Evolutionary conservation across 2,797 vertebrate species (phyloP), one percentile per base, ranked within the genome.

Genomic region (Crenuchus spilurus): DNA sequence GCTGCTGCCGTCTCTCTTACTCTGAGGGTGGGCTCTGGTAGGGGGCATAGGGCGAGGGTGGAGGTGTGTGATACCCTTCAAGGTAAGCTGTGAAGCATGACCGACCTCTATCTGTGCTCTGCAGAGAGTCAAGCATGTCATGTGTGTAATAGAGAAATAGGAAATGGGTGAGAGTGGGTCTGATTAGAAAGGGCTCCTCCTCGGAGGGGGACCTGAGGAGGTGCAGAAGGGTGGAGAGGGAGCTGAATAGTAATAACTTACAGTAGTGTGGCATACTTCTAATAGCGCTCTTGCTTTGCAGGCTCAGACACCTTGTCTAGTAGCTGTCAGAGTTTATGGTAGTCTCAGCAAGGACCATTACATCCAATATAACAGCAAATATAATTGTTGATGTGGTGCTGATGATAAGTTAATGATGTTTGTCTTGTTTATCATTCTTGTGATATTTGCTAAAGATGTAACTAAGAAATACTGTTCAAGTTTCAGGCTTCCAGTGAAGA

Each of bases 111-210:
- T 92, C 89, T 88, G 84, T 80, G 79, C 74, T 77, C 61, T 88
- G 85, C 87, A 91, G 88, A 77, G 83, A 84, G 81, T 80, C 80
- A 85, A 87, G 87, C 74, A 78, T 90, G 83, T 89, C 84, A 86
- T 89, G 82, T 87, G 82, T 84, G 80, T 88, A 88, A 86, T 82
- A 83, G 84, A 76, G 52, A 35, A 68, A 85, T 80, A 72, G 82
- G 26, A 77, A 83, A 82, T 77, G 84, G 74, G 71, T 42, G 49
- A 81, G 78, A 75, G 39, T 20, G 62, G 28, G 26, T 42, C 70
- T 41, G 9, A 66, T 76, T 74, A 76, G 44, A 72, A 72, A 74
- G 65, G 20, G 39, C 66, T 64, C 14, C 54, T 76, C 31, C 42
- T 65, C 13, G n/a, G 13, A 57, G 74, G 26, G 51, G 54, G 39